Evolutionary conservation across 2,888 invertebrate genomes (phyloP), one percentile per base, ranked within the genome.

Genomic region (Dioctria rufipes): DNA sequence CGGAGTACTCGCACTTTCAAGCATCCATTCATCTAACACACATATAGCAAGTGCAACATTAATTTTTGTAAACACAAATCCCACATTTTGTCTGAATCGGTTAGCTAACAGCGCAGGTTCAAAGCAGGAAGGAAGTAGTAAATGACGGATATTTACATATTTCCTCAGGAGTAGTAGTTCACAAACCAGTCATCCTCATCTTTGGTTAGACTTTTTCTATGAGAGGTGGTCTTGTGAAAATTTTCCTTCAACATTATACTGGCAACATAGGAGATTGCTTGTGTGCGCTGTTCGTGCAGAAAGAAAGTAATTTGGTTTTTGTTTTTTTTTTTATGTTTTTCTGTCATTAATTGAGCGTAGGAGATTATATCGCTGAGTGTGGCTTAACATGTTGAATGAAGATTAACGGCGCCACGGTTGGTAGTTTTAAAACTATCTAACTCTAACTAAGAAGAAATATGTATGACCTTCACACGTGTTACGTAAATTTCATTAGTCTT

Each of bases 321-420:
- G 25, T 25, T 25, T 25, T 0, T 25, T 25, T 25, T 25, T 25
- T 39, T 61, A 3, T 39, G 25, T 61, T 61, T 61, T 61, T 39
- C 39, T 61, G 25, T 11, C 37, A 8, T 61, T 61, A 61, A 61
- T 61, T 61, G 39, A 39, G 61, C 61, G 61, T 61, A 61, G 61
- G 61, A 61, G 61, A 61, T 61, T 61, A 61, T 61, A 6, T 25
- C 39, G 4, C 3, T 39, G 61, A n/a, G 8, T 61, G 37, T 13
- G 39, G 6, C 37, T 25, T 5, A 8, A 39, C 39, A 5, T 25
- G 37, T 11, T 61, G n/a, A 39, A n/a, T 61, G 61, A n/a, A 13
- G 25, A 39, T 37, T 11, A 51, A 51, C 6, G 8, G 51, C 6
- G 8, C 6, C 8, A 51, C 51, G 11, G 11, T 9, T 51, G 51